Percentiles rank a stretch among this genome's conserved stretches.
These are phyloP conservation scores for Diadumene lineata DNA, from an alignment of 92 coral and sea anemone genomes.

Conservation along the genomic window DNA sequence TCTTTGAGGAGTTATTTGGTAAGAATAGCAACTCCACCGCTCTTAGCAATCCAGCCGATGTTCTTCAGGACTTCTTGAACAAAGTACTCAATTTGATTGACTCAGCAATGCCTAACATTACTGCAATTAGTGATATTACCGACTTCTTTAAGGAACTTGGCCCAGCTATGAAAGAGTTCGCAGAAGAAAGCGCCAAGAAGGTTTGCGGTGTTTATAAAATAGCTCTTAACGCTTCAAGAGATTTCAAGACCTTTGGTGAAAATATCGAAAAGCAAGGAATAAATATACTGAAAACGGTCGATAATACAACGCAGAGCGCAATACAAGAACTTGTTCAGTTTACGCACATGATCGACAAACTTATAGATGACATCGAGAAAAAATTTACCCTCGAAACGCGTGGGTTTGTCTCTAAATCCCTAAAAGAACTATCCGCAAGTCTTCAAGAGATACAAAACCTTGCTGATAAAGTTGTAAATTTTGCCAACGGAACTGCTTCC, in stretches of 20 bases:
- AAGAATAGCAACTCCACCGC: constrained; percentile 22
- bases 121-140: constrained; percentile 66
- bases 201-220: constrained; percentile 50
- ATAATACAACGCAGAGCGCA: constrained; percentile 56
- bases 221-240: constrained; percentile 40
- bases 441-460: constrained; percentile 42
- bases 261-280: constrained; percentile 47
- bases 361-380: constrained; percentile 67
- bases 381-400: constrained; percentile 65
- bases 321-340: constrained; percentile 71
- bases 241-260: constrained; percentile 52
- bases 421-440: constrained; percentile 41
- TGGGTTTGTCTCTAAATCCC: constrained; percentile 45
- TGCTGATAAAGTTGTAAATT: constrained; percentile 42
- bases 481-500: constrained; percentile 59
- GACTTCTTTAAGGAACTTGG: constrained; percentile 62
- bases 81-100: constrained; percentile 54
- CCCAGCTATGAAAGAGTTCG: constrained; percentile 44
- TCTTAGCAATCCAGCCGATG: constrained; percentile 51
- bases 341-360: constrained; percentile 71
- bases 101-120: constrained; percentile 56
- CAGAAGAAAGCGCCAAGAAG: constrained; percentile 43
- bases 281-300: constrained; percentile 30
- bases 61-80: constrained; percentile 65
- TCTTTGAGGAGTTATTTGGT: constrained; percentile 21